These are phyloP conservation scores for Cydia strobilella DNA, from an alignment of 1,140 invertebrate species.

Conservation along the genomic window DNA sequence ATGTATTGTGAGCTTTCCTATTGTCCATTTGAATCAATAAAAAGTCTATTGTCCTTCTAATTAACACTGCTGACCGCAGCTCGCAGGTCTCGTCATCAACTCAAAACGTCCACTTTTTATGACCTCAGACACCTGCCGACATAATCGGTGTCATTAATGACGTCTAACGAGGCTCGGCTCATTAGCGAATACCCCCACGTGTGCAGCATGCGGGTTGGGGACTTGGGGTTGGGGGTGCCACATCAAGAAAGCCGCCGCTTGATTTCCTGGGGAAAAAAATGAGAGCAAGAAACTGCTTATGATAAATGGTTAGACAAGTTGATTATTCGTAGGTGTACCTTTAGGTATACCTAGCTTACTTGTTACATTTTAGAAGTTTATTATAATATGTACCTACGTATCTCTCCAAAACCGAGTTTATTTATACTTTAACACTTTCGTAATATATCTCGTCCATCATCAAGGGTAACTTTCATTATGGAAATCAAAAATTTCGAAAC, in stretches of 20 bases:
- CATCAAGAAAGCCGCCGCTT: background rate
- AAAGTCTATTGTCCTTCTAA: too few species aligned
- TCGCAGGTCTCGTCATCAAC: background rate
- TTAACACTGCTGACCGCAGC: too few species aligned
- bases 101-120: background rate
- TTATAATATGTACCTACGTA: too few species aligned
- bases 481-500: too few species aligned
- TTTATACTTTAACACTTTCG: too few species aligned
- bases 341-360: too few species aligned
- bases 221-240: background rate
- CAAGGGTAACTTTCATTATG: too few species aligned
- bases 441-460: too few species aligned
- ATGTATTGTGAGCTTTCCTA: too few species aligned
- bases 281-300: background rate
- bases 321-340: background rate
- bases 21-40: too few species aligned
- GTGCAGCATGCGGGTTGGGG: background rate
- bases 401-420: too few species aligned
- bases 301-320: background rate
- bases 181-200: conserved; percentile 4
- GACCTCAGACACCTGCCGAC: background rate
- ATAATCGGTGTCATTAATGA: conserved; percentile 5
- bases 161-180: background rate
- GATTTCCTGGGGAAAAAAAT: background rate
- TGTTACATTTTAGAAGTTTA: too few species aligned